These are phyloP conservation scores for Archaeoteleia sp. DNA, from an alignment of 2,888 invertebrate genomes.

Conservation along the genomic window DNA sequence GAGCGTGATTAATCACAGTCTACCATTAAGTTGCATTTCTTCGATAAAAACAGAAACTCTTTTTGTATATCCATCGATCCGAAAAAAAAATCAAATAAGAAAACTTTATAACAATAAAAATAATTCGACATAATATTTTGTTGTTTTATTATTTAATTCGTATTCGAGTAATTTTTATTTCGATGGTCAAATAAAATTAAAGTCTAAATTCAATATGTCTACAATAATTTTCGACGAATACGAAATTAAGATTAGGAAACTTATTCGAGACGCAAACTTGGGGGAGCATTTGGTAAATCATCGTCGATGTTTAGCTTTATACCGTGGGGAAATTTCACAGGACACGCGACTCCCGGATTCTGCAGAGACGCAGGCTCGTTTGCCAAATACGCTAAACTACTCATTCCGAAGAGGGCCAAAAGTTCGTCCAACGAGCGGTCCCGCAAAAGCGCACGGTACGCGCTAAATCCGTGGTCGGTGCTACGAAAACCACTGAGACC, in stretches of 20 bases:
- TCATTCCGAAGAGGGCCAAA: conserved; percentile 35
- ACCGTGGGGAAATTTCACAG: conserved; percentile 38
- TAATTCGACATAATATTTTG: too few species aligned
- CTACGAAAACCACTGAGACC: conserved; percentile 25
- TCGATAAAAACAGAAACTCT: not conserved
- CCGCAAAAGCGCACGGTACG: conserved; percentile 33
- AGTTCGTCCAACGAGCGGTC: conserved; percentile 29
- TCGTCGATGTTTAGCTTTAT: too few species aligned
- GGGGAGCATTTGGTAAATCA: too few species aligned
- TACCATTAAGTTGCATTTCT: conserved; percentile 26
- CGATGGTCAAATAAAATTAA: too few species aligned
- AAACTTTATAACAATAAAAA: too few species aligned
- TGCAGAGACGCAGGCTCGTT: conserved; percentile 24
- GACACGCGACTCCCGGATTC: conserved; percentile 28
- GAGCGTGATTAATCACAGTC: conserved; percentile 29
- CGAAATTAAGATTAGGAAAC: too few species aligned
- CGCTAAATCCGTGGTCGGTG: conserved; percentile 26
- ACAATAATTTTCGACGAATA: too few species aligned
- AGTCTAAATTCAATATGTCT: too few species aligned
- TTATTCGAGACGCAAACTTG: too few species aligned
- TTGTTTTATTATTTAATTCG: too few species aligned
- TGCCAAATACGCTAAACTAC: conserved; percentile 42
- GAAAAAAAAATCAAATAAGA: too few species aligned
- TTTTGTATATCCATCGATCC: not conserved
- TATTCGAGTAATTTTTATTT: too few species aligned